phyloP scores from a whole-genome alignment of 2,888 invertebrate species.

The Dryococelus australis region DNA sequence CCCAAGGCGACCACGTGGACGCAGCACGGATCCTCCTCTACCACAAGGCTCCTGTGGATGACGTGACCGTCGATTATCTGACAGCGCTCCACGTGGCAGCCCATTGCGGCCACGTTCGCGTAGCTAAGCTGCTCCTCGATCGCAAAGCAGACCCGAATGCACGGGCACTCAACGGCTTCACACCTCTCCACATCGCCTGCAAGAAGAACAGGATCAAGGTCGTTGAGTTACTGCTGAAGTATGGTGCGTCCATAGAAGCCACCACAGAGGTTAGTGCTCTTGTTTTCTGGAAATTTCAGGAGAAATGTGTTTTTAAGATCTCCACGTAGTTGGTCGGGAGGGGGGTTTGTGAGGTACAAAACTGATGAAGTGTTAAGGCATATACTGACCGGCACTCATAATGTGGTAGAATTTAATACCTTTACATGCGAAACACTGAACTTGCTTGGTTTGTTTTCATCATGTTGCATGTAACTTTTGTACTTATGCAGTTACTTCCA shows the following conservation, averaged over 20 bases:
- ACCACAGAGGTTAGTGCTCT: conserved; percentile 69
- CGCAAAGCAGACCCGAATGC: conserved; percentile 97
- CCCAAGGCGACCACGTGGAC: conserved; percentile 98
- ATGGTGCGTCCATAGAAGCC: conserved; percentile 83
- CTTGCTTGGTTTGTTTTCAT: no score
- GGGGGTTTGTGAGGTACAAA: no score
- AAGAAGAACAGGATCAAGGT: conserved; percentile 98
- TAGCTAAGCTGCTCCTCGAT: conserved; percentile 89
- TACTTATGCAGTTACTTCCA: no score
- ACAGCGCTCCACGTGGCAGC: conserved; percentile 97
- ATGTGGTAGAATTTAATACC: no score
- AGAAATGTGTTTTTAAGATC: no score
- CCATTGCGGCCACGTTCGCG: conserved; percentile 92
- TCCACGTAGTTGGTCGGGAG: no score
- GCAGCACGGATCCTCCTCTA: conserved; percentile 90
- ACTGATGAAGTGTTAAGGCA: no score
- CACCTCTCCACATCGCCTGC: conserved; percentile 97
- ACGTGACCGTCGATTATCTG: conserved; percentile 97
- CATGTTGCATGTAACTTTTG: no score
- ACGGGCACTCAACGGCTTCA: conserved; percentile 96
- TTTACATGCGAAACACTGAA: no score
- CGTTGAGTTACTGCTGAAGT: conserved; percentile 92
- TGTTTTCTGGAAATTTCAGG: conserved; percentile 43
- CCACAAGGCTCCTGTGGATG: conserved; percentile 97
- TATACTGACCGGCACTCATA: no score